Evolutionary conservation across 2,797 vertebrate genomes (phyloP).

Genomic region (Gymnothorax reevesii): DNA sequence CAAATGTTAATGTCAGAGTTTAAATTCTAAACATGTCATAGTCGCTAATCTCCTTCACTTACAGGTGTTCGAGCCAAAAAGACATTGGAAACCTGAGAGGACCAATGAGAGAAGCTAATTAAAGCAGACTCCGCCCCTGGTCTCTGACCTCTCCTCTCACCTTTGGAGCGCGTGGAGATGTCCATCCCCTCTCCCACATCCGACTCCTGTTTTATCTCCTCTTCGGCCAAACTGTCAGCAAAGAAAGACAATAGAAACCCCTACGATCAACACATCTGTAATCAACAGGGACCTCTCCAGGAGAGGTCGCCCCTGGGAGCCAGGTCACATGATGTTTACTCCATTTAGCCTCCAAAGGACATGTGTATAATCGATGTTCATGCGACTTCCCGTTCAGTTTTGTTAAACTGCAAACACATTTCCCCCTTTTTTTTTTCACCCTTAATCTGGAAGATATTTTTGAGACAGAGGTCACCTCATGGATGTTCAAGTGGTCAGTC

Average conservation of each 20-base stretch:
- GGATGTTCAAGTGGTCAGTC: too few species aligned
- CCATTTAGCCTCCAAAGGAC: neutral
- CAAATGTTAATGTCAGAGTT: neutral
- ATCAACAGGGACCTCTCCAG: constrained; percentile 28
- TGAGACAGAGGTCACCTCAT: neutral
- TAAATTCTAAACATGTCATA: neutral
- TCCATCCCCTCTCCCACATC: constrained; percentile 91
- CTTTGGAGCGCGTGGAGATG: constrained; percentile 97
- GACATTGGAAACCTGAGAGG: neutral
- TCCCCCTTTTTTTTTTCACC: neutral
- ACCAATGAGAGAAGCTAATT: neutral
- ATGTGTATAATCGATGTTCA: neutral
- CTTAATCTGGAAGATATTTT: neutral
- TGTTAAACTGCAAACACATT: neutral
- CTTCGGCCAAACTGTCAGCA: constrained; percentile 84
- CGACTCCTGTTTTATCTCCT: constrained; percentile 85
- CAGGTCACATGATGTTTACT: constrained; percentile 4
- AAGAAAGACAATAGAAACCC: constrained; percentile 37
- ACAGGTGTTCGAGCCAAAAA: neutral
- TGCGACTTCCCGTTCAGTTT: neutral
- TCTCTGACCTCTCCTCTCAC: constrained; percentile 63
- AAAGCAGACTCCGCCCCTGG: neutral
- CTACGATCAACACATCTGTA: constrained; percentile 31
- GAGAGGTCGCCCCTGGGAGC: neutral
- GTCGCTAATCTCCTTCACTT: neutral